A percentile compares a stretch with the other conserved stretches of the same genome.
These are phyloP conservation scores for Drosophila paramelanica DNA, from an alignment of 2,888 invertebrate species.

Conservation along the genomic window DNA sequence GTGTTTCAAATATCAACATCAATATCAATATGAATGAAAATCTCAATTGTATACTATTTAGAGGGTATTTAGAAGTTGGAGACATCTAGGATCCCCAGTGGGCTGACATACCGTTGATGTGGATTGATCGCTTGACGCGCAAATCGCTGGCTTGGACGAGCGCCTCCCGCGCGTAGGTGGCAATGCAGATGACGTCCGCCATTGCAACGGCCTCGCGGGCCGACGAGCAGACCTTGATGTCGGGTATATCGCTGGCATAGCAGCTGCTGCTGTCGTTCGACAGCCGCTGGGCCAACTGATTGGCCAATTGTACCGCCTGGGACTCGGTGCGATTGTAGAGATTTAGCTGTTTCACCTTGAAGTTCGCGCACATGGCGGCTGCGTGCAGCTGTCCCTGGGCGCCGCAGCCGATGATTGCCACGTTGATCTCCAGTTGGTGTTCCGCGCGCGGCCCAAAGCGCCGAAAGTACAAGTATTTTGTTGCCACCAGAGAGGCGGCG, in stretches of 20 bases:
- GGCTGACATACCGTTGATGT: conserved; percentile 87
- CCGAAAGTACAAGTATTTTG: conserved; percentile 85
- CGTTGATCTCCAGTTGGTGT: conserved; percentile 37
- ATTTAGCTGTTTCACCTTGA: conserved; percentile 85
- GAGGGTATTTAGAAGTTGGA: no score
- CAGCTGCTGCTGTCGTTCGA: background rate
- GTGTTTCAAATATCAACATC: no score
- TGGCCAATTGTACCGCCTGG: conserved; percentile 82
- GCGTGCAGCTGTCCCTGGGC: conserved; percentile 86
- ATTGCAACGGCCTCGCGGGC: conserved; percentile 86
- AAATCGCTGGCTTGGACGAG: conserved; percentile 85
- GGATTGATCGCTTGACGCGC: conserved; percentile 86
- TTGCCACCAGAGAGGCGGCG: conserved; percentile 87
- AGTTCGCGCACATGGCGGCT: conserved; percentile 85
- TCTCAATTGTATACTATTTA: no score
- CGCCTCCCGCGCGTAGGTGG: conserved; percentile 86
- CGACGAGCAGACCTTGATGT: conserved; percentile 41
- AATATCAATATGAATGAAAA: no score
- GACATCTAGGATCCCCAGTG: no score
- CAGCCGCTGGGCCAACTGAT: conserved; percentile 68
- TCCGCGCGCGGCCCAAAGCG: conserved; percentile 61
- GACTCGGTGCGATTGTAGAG: conserved; percentile 86
- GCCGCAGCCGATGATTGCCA: conserved; percentile 86
- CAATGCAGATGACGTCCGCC: conserved; percentile 88
- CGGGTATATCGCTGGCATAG: background rate